Conservation (phyloP, 37 sponge, comb jelly and placozoan genomes). For the Halisarca cf. caerulea region DNA sequence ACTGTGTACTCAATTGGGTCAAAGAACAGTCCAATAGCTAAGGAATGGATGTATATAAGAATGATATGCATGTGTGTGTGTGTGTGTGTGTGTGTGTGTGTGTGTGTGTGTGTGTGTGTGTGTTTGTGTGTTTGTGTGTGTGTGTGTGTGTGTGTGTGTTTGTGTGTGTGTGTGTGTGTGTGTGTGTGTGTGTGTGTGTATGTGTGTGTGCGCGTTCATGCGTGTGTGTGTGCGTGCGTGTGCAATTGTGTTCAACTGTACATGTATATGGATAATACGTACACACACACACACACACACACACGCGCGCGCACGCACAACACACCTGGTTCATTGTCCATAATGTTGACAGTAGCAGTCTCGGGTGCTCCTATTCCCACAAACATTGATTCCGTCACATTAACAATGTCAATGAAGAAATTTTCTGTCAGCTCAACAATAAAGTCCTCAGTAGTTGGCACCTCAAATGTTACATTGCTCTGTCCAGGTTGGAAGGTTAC, state of each 20-base stretch:
- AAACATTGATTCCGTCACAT: neutral
- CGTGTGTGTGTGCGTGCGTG: no score
- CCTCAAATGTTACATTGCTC: neutral
- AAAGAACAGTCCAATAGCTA: slow-evolving; percentile 1
- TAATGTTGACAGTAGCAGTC: slow-evolving; percentile 8
- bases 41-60: no score
- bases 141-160: no score
- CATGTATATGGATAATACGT: neutral
- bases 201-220: no score
- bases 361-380: neutral
- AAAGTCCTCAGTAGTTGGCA: neutral
- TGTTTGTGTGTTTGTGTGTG: no score
- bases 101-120: no score
- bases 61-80: no score
- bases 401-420: neutral
- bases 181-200: no score
- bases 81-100: no score
- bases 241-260: no score
- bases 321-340: neutral
- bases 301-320: neutral
- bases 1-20: neutral
- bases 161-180: no score
- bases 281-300: neutral
- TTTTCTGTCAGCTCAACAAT: neutral
- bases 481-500: neutral